Evolutionary conservation across 2,888 invertebrate genomes (phyloP).

Genomic region (Orchesella flavescens): DNA sequence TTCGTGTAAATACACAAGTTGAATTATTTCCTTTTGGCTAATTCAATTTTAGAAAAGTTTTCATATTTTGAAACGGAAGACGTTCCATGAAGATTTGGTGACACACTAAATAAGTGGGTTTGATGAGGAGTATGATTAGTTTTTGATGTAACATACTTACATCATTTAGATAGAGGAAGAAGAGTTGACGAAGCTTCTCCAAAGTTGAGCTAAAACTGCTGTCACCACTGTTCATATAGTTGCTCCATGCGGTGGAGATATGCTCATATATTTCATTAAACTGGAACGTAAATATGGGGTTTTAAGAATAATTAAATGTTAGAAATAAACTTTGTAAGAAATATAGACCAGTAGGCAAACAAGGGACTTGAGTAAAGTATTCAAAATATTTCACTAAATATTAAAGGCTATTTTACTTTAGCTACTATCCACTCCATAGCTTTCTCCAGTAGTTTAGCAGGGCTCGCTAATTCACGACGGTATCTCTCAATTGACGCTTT

Average conservation of each 20-base stretch:
- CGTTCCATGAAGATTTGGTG: no score
- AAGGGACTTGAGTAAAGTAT: not conserved
- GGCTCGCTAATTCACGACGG: slow-evolving; percentile 64
- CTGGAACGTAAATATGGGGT: slow-evolving; percentile 36
- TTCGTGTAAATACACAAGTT: no score
- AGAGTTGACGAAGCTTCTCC: slow-evolving; percentile 40
- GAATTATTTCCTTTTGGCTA: no score
- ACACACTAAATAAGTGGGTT: no score
- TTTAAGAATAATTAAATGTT: not conserved
- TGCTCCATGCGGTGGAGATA: slow-evolving; percentile 65
- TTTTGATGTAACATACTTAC: slow-evolving; percentile 17
- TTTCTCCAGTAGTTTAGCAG: slow-evolving; percentile 66
- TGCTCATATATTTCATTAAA: slow-evolving; percentile 62
- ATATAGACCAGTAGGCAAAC: no score
- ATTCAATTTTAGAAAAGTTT: no score
- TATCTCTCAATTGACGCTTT: slow-evolving; percentile 51
- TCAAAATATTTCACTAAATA: slow-evolving; percentile 17
- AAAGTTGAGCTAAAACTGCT: slow-evolving; percentile 38
- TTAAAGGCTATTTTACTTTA: slow-evolving; percentile 55
- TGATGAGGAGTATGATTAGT: no score
- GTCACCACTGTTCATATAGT: slow-evolving; percentile 53
- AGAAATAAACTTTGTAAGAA: not conserved
- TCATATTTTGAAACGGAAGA: no score
- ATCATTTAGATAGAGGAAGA: slow-evolving; percentile 42
- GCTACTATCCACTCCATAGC: slow-evolving; percentile 67